A percentile compares a stretch with the other conserved stretches of the same genome.
Conservation (phyloP, 2,797 vertebrate genomes). For the Rhyacichthys aspro region DNA sequence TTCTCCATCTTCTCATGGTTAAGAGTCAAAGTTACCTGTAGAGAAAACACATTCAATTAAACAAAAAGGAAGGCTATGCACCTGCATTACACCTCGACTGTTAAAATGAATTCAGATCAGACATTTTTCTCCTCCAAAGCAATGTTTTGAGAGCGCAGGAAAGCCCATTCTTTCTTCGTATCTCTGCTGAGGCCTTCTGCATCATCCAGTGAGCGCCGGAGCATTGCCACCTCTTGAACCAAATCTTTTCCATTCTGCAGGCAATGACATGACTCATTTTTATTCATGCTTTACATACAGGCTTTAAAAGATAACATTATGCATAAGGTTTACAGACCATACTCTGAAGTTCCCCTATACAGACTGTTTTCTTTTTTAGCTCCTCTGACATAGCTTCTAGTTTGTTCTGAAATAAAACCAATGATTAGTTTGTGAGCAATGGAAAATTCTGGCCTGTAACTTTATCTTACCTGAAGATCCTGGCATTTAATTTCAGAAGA, state of each 20-base stretch:
- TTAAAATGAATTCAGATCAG: not conserved
- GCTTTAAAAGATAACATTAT: not conserved
- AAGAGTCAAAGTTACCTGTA: slow-evolving; percentile 59
- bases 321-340: slow-evolving; percentile 59
- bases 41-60: not conserved
- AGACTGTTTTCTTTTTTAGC: slow-evolving; percentile 65
- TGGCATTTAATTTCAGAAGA: slow-evolving; percentile 78
- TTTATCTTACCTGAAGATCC: slow-evolving; percentile 85
- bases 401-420: slow-evolving; percentile 54
- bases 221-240: slow-evolving; percentile 79
- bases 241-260: slow-evolving; percentile 81
- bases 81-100: not conserved
- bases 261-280: too few species aligned
- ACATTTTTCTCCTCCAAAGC: slow-evolving; percentile 79
- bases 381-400: slow-evolving; percentile 58
- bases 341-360: slow-evolving; percentile 66
- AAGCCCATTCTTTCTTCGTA: slow-evolving; percentile 89
- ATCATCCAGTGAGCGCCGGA: slow-evolving; percentile 87
- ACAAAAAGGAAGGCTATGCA: too few species aligned
- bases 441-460: not conserved
- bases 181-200: slow-evolving; percentile 86
- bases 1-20: slow-evolving; percentile 60
- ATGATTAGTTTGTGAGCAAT: not conserved
- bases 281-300: not conserved
- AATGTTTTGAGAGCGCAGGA: slow-evolving; percentile 86